These are phyloP conservation scores for Rhaphigaster nebulosa DNA, from an alignment of 2,888 invertebrate species.

Conservation along the genomic window DNA sequence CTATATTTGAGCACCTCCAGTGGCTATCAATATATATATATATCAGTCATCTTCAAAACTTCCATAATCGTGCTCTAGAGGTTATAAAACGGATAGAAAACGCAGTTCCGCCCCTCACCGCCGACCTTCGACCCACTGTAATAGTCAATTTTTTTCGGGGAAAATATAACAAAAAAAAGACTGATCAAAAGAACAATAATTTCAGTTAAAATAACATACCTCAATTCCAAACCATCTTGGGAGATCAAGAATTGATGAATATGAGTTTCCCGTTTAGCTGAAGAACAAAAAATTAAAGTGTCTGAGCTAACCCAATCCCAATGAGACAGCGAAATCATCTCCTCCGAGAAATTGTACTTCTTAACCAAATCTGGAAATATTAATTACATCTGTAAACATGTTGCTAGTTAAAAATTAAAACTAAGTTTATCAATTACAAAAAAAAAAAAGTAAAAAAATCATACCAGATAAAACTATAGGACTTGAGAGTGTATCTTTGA, in stretches of 20 bases:
- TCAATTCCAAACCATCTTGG: constrained; percentile 2
- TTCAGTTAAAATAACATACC: not conserved
- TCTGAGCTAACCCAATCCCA: constrained; percentile 13
- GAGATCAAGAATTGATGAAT: constrained; percentile 2
- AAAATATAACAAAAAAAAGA: no score
- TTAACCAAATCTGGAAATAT: constrained; percentile 19
- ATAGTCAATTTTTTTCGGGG: no score
- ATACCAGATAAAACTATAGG: not conserved
- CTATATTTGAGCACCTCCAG: no score
- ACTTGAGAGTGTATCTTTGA: not conserved
- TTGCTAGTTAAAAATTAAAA: not conserved
- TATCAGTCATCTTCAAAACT: no score
- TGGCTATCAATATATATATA: no score
- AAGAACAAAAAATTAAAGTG: not conserved
- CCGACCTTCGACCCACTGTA: no score
- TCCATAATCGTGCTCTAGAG: no score
- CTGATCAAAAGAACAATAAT: no score
- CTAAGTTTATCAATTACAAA: not conserved
- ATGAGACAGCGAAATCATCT: constrained; percentile 3
- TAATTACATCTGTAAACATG: not conserved
- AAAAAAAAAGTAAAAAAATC: not conserved
- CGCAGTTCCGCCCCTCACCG: no score
- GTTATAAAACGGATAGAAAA: no score
- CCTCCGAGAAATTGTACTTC: not conserved
- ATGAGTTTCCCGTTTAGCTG: not conserved